Percentiles rank a stretch among this genome's conserved stretches.
These are phyloP conservation scores for Sclerurus mexicanus DNA, from an alignment of 2,113 vertebrate genomes.

Conservation along the genomic window DNA sequence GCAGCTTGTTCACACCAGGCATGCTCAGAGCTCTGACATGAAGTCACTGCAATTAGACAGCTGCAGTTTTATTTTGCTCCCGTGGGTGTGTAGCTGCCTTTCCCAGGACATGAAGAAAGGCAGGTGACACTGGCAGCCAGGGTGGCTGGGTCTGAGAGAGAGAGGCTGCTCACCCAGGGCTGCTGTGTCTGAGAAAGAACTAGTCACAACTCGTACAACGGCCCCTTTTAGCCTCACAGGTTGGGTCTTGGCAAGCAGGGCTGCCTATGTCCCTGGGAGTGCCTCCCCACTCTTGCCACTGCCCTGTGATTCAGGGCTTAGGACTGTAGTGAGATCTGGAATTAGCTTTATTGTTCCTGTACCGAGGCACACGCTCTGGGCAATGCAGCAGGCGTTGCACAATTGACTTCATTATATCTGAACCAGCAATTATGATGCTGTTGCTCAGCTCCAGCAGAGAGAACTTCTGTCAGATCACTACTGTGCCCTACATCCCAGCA, in stretches of 20 bases:
- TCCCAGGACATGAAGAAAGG: conserved; percentile 10
- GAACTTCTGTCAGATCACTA: not conserved
- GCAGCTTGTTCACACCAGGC: not conserved
- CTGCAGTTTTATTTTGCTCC: not conserved
- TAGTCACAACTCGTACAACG: not conserved
- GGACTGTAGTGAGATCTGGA: conserved; percentile 38
- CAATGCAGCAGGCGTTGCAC: conserved; percentile 8
- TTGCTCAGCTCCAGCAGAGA: not conserved
- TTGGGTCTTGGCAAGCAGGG: not conserved
- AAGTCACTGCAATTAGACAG: conserved; percentile 18
- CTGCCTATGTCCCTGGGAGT: conserved; percentile 2
- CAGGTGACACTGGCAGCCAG: not conserved
- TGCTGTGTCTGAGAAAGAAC: not conserved
- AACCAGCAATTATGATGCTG: conserved; percentile 36
- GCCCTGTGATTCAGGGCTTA: conserved; percentile 56
- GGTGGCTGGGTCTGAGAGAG: not conserved
- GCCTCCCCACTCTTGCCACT: conserved; percentile 2
- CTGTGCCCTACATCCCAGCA: not conserved
- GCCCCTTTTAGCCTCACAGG: not conserved
- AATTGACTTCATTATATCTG: conserved; percentile 35
- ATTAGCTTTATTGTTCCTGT: conserved; percentile 52
- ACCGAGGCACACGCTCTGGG: not conserved
- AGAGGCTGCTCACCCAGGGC: not conserved
- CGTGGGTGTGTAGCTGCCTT: conserved; percentile 6
- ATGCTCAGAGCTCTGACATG: not conserved